Evolutionary conservation across 2,113 vertebrate species (phyloP).

Genomic region (Hyperopisus bebe): DNA sequence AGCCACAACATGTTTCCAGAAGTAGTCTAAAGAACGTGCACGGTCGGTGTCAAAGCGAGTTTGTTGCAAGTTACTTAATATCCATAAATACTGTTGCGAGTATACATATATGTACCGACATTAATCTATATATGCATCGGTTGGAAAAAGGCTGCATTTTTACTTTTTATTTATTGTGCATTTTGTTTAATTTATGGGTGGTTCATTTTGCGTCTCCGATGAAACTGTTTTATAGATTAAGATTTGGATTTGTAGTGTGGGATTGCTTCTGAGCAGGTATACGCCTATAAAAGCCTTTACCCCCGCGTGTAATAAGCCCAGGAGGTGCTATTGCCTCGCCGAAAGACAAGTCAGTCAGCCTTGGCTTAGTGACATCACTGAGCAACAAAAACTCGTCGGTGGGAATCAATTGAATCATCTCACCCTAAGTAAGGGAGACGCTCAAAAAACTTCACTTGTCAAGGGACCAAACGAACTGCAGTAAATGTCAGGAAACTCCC

Average conservation of each 20-base stretch:
- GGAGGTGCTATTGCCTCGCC: slow-evolving; percentile 43
- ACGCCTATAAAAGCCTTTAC: not conserved
- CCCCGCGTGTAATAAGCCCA: not conserved
- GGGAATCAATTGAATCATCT: slow-evolving; percentile 54
- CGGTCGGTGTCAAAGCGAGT: not conserved
- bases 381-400: slow-evolving; percentile 55
- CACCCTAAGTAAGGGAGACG: slow-evolving; percentile 41
- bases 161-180: not conserved
- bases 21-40: not conserved
- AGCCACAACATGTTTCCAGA: not conserved
- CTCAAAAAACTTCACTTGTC: slow-evolving; percentile 33
- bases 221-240: not conserved
- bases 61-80: not conserved
- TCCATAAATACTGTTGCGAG: not conserved
- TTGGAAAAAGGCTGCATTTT: not conserved
- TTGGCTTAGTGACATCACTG: slow-evolving; percentile 61
- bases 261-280: not conserved
- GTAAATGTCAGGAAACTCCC: slow-evolving; percentile 9
- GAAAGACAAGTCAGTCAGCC: slow-evolving; percentile 55
- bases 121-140: not conserved
- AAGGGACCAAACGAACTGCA: slow-evolving; percentile 42
- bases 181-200: not conserved
- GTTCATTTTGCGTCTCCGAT: not conserved
- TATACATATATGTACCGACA: not conserved
- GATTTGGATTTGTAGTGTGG: not conserved